Evolutionary conservation across 1,140 invertebrate genomes (phyloP), one percentile per base, ranked within the genome.

Genomic region (Xylocopa sonorina): DNA sequence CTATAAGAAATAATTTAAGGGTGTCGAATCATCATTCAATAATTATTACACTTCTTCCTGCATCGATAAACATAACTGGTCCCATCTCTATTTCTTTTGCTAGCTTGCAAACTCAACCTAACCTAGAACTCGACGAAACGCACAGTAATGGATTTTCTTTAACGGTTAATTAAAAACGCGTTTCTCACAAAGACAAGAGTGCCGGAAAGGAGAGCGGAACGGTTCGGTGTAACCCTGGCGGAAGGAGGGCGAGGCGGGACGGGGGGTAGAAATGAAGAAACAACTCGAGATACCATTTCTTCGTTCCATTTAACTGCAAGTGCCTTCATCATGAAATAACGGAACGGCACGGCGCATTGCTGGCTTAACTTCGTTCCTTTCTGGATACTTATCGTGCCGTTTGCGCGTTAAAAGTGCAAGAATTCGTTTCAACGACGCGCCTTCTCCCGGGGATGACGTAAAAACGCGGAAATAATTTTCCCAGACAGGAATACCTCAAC

Each of bases 321-420:
- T 69, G 66, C 66, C 66, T 69, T 69, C 48, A 69, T 69, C 66
- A 18, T 38, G 68, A 43, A 58, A 72, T 72, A 72, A 72, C 68
- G 27, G 53, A 72, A 58, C 53, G 27, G 41, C 53, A 58, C 53
- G 27, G 41, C 53, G 68, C 53, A 29, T 71, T 29, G 38, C 53
- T 57, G 51, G 68, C 24, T 72, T 57, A 72, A 72, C 68, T 46
- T 72, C 53, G 53, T 72, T 58, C 68, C 68, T 58, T 72, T 29
- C 68, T 16, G 53, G 68, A 72, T 72, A 58, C 53, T 72, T 58
- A 53, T 38, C 68, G 68, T 46, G 68, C 53, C 68, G 38, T 71
- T 71, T 71, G 34, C 68, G 34, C 51, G 38, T 71, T 72, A 72
- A 58, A 58, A 72, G n/a, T 32, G 27, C 38, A 29, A 29, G 68